Conservation (phyloP, 2,888 invertebrate species). For the Leptinotarsa tumamoca region DNA sequence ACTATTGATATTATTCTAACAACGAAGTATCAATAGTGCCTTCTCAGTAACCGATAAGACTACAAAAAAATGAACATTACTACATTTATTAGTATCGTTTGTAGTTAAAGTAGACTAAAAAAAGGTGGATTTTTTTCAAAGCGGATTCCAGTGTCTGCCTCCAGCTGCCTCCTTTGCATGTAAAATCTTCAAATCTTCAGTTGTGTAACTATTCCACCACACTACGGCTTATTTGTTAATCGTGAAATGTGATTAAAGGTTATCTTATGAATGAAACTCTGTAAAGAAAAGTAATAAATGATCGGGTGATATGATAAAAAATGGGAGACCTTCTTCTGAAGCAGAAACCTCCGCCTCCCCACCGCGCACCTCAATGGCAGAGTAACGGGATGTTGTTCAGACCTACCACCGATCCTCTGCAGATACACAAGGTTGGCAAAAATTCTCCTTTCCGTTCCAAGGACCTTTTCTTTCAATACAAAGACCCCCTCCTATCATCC, state of each 20-base stretch:
- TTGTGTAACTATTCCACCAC: conserved; percentile 4
- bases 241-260: not conserved
- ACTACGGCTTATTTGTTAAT: not conserved
- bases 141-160: too few relatives aligned
- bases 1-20: too few relatives aligned
- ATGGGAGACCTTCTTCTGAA: conserved; percentile 75
- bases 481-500: conserved; percentile 54
- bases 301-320: conserved; percentile 2
- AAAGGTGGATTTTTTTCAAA: too few relatives aligned
- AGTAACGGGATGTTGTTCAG: conserved; percentile 67
- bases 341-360: conserved; percentile 70
- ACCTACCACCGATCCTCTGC: conserved; percentile 67
- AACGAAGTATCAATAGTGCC: too few relatives aligned
- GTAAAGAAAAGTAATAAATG: not conserved
- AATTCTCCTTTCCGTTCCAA: conserved; percentile 61
- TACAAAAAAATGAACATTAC: too few relatives aligned
- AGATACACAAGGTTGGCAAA: conserved; percentile 49
- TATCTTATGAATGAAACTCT: not conserved
- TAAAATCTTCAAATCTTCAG: not conserved
- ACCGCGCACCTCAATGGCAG: conserved; percentile 68
- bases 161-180: too few relatives aligned
- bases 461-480: conserved; percentile 16
- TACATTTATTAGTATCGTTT: too few relatives aligned
- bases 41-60: too few relatives aligned
- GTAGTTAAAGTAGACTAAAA: too few relatives aligned